Conservation (phyloP, 2,888 invertebrate species). For the Chloroclysta siterata region DNA sequence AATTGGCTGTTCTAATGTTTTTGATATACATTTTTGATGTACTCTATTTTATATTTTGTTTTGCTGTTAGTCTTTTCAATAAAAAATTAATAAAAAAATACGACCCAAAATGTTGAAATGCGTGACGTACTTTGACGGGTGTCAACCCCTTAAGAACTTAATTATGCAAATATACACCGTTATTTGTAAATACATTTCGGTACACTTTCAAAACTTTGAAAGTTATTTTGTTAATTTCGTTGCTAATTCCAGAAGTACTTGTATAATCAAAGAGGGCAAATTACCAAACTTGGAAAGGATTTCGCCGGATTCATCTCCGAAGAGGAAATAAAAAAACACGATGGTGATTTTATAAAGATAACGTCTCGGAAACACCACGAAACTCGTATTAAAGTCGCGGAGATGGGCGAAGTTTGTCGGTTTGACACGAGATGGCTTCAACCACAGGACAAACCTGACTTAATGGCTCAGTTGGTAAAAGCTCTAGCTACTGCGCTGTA, state of each 20-base stretch:
- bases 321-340: slow-evolving; percentile 52
- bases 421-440: slow-evolving; percentile 41
- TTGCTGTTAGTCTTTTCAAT: too few species aligned
- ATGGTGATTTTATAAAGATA: slow-evolving; percentile 67
- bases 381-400: slow-evolving; percentile 71
- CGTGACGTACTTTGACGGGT: too few species aligned
- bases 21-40: too few species aligned
- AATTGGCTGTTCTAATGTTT: too few species aligned
- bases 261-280: slow-evolving; percentile 38
- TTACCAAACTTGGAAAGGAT: slow-evolving; percentile 29
- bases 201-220: slow-evolving; percentile 3
- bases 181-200: background rate
- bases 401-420: slow-evolving; percentile 63
- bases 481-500: too few species aligned
- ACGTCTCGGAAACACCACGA: slow-evolving; percentile 58
- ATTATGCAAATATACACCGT: background rate
- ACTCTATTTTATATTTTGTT: too few species aligned
- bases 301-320: slow-evolving; percentile 29
- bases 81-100: too few species aligned
- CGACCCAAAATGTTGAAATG: too few species aligned
- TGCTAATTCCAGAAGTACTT: slow-evolving; percentile 29
- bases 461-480: background rate
- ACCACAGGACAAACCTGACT: slow-evolving; percentile 11
- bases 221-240: slow-evolving; percentile 37
- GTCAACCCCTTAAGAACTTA: too few species aligned